phyloP scores from a whole-genome alignment of 2,888 invertebrate genomes.

The Zygaena filipendulae region DNA sequence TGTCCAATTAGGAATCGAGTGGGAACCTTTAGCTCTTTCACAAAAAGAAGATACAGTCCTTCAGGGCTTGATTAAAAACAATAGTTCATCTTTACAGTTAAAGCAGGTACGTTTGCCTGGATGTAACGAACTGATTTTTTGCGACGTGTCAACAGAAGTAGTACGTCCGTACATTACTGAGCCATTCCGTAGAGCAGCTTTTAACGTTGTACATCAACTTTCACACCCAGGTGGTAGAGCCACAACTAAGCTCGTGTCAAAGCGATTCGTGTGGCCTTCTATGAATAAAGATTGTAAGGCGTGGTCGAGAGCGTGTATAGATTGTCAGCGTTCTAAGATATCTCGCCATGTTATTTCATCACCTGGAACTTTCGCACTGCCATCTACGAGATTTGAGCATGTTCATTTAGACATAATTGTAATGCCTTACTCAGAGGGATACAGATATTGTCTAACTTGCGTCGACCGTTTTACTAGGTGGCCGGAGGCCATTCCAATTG shows the following conservation, averaged over 20 bases:
- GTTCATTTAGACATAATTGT: constrained; percentile 26
- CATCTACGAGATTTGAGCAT: constrained; percentile 22
- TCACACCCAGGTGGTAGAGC: no score
- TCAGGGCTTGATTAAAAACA: no score
- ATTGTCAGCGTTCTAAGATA: no score
- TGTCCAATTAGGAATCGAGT: constrained; percentile 8
- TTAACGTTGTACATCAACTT: constrained; percentile 13
- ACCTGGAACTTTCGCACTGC: constrained; percentile 15
- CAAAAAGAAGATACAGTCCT: no score
- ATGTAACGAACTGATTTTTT: constrained; percentile 9
- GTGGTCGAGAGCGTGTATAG: no score
- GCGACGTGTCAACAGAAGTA: constrained; percentile 13
- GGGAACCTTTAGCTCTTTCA: constrained; percentile 6
- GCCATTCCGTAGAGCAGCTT: constrained; percentile 12
- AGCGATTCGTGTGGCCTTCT: no score
- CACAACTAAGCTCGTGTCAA: no score
- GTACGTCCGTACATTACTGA: constrained; percentile 16
- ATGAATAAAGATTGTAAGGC: no score
- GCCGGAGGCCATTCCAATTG: background rate
- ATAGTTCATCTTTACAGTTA: no score
- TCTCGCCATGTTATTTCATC: no score
- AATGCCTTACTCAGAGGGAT: constrained; percentile 15
- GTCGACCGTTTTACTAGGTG: constrained; percentile 17
- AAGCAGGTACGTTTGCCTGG: constrained; percentile 7
- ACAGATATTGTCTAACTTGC: constrained; percentile 18